Base-by-base conservation (phyloP, 1,140 invertebrate genomes). In the Pemphigus obesinymphae region DNA sequence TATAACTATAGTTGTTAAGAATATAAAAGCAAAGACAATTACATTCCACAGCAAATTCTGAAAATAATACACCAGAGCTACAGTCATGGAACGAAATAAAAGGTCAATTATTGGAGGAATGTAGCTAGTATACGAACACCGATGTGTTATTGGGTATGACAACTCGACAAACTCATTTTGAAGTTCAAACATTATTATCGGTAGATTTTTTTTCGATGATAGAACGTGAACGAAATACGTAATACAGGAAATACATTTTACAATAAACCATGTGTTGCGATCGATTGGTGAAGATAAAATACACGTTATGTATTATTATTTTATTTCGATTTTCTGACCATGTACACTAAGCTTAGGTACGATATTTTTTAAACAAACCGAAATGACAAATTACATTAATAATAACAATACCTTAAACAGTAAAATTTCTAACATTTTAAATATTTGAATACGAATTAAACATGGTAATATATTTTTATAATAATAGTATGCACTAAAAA, bases 151-250 rank as follows among this genome's bases (percentile, higher is more conserved):
- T n/a, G n/a, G n/a, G n/a, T n/a, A n/a, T n/a, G 45, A 73, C 45
- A 73, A 31, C 26, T 29, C 45, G 26, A 50, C 70, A 73, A 73
- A 73, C 70, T 73, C 45, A 73, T 50, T 73, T 50, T 73, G 70
- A 50, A 73, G 45, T 73, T 73, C 70, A 73, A 73, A 73, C 70
- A 73, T 73, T 50, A 50, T 73, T 73, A 73, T 73, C 45, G 26
- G 70, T 50, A 73, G 4, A 31, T 73, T 73, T 73, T 50, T 68
- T 70, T 50, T 50, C 43, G 11, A 31, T 17, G 45, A 73, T 50
- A 50, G 31, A n/a, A 73, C 70, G 70, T 73, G 70, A 73, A 73
- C 45, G 3, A 50, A 73, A 73, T 73, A 73, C 45, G 45, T 50
- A 31, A 73, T 73, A 50, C 13, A 17, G n/a, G 10, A 73, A 73